Evolutionary conservation across 2,888 invertebrate genomes (phyloP).

Genomic region (Thelaira solivaga): DNA sequence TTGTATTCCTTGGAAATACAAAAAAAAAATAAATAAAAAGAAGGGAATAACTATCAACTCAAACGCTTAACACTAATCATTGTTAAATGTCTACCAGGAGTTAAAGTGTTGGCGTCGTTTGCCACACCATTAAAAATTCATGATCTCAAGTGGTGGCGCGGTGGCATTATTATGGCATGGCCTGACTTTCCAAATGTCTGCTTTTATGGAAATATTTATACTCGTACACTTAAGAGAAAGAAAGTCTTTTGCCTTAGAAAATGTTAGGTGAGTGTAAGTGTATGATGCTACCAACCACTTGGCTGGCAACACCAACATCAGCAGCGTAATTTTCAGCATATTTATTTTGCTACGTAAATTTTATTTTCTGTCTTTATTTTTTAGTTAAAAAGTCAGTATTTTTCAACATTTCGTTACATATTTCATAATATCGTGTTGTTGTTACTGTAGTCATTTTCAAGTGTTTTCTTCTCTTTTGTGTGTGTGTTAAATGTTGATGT

Average conservation of each 20-base stretch:
- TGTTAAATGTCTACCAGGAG: slow-evolving; percentile 49
- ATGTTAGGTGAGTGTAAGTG: background rate
- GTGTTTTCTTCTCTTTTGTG: slow-evolving; percentile 30
- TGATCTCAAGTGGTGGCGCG: slow-evolving; percentile 72
- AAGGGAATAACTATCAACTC: slow-evolving; percentile 9
- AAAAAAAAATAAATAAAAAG: background rate
- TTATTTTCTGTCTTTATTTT: slow-evolving; percentile 10
- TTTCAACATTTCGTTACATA: slow-evolving; percentile 52
- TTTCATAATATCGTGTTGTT: slow-evolving; percentile 11
- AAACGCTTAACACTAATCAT: slow-evolving; percentile 60
- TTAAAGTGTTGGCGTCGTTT: slow-evolving; percentile 50
- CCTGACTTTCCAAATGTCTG: slow-evolving; percentile 28
- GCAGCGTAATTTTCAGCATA: slow-evolving; percentile 57
- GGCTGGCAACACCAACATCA: slow-evolving; percentile 34
- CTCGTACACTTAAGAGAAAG: too few species aligned
- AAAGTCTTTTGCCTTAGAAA: too few species aligned
- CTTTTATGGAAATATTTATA: background rate
- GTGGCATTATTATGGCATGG: slow-evolving; percentile 16
- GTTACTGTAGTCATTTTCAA: slow-evolving; percentile 32
- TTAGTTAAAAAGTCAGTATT: slow-evolving; percentile 7
- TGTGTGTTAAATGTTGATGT: background rate
- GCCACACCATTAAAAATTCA: slow-evolving; percentile 69
- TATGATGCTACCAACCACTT: slow-evolving; percentile 37
- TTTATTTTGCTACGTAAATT: slow-evolving; percentile 55
- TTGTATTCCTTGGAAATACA: background rate